Conservation (phyloP, 1,140 invertebrate genomes). For the Acromyrmex echinatior region DNA sequence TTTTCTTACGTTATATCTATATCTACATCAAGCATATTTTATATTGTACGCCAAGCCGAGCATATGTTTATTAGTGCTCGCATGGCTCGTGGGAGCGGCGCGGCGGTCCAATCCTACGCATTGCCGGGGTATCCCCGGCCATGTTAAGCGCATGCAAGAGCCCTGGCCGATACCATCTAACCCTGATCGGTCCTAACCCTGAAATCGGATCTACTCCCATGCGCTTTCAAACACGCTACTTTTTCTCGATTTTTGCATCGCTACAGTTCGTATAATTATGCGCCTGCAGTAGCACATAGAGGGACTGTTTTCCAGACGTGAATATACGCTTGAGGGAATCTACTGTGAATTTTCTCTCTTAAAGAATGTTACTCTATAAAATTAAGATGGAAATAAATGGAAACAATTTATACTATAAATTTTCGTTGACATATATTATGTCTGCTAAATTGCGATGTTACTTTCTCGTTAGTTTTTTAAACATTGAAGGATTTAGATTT, state of each 20-base stretch:
- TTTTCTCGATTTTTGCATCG: constrained; percentile 47
- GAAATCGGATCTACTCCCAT: constrained; percentile 52
- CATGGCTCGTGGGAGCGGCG: constrained; percentile 16
- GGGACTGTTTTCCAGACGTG: not conserved
- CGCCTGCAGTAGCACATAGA: constrained; percentile 30
- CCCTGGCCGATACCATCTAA: constrained; percentile 55
- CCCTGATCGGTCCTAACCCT: constrained; percentile 63
- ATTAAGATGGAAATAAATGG: not conserved
- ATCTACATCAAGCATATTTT: constrained; percentile 2
- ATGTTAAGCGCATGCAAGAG: constrained; percentile 54
- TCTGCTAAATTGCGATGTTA: not conserved
- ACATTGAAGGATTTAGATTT: not conserved
- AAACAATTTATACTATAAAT: not conserved
- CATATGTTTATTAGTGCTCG: constrained; percentile 6
- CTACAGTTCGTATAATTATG: constrained; percentile 44
- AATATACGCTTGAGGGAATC: not conserved
- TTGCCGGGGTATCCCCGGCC: constrained; percentile 50
- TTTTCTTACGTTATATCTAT: constrained; percentile 8
- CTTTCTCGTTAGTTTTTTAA: not conserved
- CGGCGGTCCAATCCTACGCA: constrained; percentile 53
- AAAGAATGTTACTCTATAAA: not conserved
- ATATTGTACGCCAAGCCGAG: not conserved
- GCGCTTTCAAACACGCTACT: constrained; percentile 42
- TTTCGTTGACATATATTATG: not conserved
- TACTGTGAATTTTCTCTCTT: not conserved